These are phyloP conservation scores for Gouania willdenowi DNA, from an alignment of 2,797 vertebrate genomes.

Conservation along the genomic window DNA sequence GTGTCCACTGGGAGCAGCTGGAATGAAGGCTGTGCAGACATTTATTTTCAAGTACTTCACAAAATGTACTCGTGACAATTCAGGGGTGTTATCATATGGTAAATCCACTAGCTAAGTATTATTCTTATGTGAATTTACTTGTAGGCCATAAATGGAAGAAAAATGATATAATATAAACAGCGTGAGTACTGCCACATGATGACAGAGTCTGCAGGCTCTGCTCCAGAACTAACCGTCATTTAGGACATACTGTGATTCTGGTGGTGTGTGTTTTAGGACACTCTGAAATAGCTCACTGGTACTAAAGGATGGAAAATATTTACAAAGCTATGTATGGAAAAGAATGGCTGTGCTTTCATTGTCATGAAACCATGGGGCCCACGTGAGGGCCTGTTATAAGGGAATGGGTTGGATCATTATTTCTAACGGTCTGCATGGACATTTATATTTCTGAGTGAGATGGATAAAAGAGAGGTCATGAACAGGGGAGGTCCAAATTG, in stretches of 20 bases:
- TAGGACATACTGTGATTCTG: conserved; percentile 38
- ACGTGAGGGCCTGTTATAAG: conserved; percentile 1
- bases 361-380: no score
- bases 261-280: conserved; percentile 34
- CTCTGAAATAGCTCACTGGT: conserved; percentile 26
- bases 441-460: background rate
- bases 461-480: conserved; percentile 10
- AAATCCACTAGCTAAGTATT: conserved; percentile 48
- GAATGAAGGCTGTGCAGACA: conserved; percentile 49
- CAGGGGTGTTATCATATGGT: conserved; percentile 56
- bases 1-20: conserved; percentile 35
- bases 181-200: conserved; percentile 31
- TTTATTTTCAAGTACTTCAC: conserved; percentile 44
- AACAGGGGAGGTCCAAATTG: conserved; percentile 17
- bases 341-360: conserved; percentile 9
- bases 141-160: conserved; percentile 36
- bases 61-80: conserved; percentile 57
- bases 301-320: conserved; percentile 36
- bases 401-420: background rate
- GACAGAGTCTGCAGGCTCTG: conserved; percentile 15
- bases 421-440: background rate
- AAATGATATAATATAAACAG: conserved; percentile 38
- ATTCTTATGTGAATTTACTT: conserved; percentile 26
- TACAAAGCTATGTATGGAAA: conserved; percentile 30
- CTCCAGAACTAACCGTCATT: conserved; percentile 41